Evolutionary conservation across 1,140 invertebrate species (phyloP).

Genomic region (Phortica variegata): DNA sequence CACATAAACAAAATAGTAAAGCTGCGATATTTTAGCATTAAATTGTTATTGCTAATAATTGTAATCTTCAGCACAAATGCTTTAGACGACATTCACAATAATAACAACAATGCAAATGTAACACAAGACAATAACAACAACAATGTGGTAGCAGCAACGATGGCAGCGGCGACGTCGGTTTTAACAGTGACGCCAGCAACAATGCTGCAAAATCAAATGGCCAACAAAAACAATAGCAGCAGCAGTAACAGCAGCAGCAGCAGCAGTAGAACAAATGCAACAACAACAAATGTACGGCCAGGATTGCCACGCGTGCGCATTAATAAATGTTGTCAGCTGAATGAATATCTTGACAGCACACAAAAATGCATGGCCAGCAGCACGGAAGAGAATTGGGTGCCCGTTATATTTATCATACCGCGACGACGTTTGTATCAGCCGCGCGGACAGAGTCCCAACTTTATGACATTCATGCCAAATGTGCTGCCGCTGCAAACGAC

Average conservation of each 20-base stretch:
- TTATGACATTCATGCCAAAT: conserved; percentile 42
- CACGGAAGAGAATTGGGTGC: conserved; percentile 41
- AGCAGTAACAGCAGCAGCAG: neutral
- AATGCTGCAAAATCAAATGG: no score
- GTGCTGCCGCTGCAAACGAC: conserved; percentile 16
- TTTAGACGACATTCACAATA: no score
- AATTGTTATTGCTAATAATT: neutral
- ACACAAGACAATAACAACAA: no score
- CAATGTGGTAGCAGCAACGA: no score
- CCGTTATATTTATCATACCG: conserved; percentile 38
- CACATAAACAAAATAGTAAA: neutral
- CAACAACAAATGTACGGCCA: conserved; percentile 3
- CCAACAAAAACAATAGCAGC: no score
- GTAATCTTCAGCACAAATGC: neutral
- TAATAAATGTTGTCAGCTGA: conserved; percentile 53
- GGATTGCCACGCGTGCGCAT: conserved; percentile 34
- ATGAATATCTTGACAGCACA: conserved; percentile 36
- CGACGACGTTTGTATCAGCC: conserved; percentile 37
- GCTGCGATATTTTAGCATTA: neutral
- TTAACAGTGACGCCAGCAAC: neutral
- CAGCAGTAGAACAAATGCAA: neutral
- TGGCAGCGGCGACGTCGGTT: no score
- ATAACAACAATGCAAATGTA: neutral
- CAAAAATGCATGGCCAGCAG: conserved; percentile 37
- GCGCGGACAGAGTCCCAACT: conserved; percentile 31